These are phyloP conservation scores for Elanoides forficatus DNA, from an alignment of 2,113 vertebrate genomes.

Conservation along the genomic window DNA sequence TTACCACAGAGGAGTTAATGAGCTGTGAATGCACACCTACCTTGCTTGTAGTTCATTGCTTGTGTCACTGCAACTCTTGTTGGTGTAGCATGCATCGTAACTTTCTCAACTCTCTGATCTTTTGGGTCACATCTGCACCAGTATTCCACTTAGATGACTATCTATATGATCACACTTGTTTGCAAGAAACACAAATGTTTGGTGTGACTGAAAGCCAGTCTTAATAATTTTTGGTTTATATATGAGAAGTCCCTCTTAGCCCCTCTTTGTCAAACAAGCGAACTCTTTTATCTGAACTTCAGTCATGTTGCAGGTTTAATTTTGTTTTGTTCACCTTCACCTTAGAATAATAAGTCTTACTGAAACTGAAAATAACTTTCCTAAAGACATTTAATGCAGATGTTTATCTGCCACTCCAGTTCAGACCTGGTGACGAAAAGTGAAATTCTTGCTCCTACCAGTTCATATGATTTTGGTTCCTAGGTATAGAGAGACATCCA, in stretches of 20 bases:
- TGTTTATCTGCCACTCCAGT: background rate
- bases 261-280: background rate
- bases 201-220: background rate
- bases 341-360: background rate
- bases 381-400: background rate
- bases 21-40: background rate
- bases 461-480: background rate
- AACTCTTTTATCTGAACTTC: background rate
- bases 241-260: background rate
- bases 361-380: background rate
- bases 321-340: background rate
- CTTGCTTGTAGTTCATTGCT: background rate
- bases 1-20: background rate
- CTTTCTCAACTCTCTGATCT: background rate
- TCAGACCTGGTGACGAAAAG: background rate
- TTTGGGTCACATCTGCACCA: background rate
- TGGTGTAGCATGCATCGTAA: accelerated
- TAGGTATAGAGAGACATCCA: background rate
- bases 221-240: background rate
- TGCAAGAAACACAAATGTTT: background rate
- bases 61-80: background rate
- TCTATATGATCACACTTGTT: background rate
- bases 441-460: background rate
- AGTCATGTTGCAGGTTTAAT: background rate
- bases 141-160: background rate